phyloP scores from a whole-genome alignment of 2,113 vertebrate species.

The Spea multiplicata region DNA sequence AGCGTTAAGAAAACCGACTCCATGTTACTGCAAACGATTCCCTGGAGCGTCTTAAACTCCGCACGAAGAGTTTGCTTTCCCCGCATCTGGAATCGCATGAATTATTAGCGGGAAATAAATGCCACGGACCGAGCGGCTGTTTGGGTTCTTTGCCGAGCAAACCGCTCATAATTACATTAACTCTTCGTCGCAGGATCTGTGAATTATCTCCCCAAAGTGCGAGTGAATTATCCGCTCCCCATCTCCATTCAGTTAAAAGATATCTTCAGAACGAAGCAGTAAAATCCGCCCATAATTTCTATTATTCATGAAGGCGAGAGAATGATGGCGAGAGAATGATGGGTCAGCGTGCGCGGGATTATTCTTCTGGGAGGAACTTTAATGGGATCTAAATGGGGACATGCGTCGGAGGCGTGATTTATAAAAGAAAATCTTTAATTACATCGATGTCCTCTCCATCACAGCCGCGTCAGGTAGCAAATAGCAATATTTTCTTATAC shows the following conservation, averaged over 20 bases:
- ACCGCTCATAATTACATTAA: too few species aligned
- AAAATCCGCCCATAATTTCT: background rate
- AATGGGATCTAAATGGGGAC: background rate
- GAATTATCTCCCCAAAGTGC: too few species aligned
- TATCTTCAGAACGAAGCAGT: background rate
- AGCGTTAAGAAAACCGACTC: constrained; percentile 10
- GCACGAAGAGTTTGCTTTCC: background rate
- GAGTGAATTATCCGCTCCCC: too few species aligned
- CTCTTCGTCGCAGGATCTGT: too few species aligned
- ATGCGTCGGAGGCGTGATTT: background rate
- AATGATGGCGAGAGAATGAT: background rate
- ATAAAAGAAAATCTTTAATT: background rate
- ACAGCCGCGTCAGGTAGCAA: too few species aligned
- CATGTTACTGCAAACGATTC: background rate
- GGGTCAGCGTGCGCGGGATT: background rate
- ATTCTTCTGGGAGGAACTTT: background rate
- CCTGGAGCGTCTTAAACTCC: constrained; percentile 7
- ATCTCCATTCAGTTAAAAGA: too few species aligned
- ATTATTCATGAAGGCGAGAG: background rate
- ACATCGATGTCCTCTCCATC: too few species aligned
- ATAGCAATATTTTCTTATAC: too few species aligned
- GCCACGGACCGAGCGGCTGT: background rate
- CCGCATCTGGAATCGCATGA: background rate
- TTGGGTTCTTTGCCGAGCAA: background rate
- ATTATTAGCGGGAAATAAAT: background rate